Evolutionary conservation across 2,797 vertebrate species (phyloP).

Genomic region (Eospalax fontanierii): DNA sequence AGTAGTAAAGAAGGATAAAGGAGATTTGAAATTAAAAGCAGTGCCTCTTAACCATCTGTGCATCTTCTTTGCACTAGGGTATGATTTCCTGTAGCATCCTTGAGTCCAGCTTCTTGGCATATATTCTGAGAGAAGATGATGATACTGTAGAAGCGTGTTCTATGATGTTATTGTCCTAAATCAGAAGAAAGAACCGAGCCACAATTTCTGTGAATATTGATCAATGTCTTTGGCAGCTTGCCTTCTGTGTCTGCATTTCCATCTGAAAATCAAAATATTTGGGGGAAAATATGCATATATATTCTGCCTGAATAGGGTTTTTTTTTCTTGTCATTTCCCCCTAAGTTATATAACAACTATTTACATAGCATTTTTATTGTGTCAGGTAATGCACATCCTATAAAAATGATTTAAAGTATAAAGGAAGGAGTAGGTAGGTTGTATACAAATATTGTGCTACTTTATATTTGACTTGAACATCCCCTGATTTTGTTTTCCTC

Average conservation of each 20-base stretch:
- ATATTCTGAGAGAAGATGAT: neutral
- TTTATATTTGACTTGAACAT: neutral
- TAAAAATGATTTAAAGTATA: constrained; percentile 5
- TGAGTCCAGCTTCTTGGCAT: constrained; percentile 12
- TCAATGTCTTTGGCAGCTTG: neutral
- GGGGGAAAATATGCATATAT: neutral
- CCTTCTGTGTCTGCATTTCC: neutral
- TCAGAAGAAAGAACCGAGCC: neutral
- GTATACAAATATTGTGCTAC: neutral
- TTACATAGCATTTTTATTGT: neutral
- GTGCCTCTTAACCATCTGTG: neutral
- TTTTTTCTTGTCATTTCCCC: neutral
- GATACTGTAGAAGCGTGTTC: neutral
- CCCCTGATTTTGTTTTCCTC: neutral
- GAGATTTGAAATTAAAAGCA: constrained; percentile 47
- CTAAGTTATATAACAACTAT: neutral
- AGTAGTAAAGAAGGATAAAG: constrained; percentile 33
- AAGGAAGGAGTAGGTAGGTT: neutral
- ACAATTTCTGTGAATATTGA: neutral
- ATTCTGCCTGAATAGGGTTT: neutral
- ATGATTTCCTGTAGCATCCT: constrained; percentile 9
- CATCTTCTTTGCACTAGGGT: neutral
- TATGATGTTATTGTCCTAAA: neutral
- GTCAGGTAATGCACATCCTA: neutral
- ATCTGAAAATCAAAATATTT: neutral